Evolutionary conservation across 2,888 invertebrate species (phyloP), one percentile per base, ranked within the genome.

Genomic region (Limnephilus lunatus): DNA sequence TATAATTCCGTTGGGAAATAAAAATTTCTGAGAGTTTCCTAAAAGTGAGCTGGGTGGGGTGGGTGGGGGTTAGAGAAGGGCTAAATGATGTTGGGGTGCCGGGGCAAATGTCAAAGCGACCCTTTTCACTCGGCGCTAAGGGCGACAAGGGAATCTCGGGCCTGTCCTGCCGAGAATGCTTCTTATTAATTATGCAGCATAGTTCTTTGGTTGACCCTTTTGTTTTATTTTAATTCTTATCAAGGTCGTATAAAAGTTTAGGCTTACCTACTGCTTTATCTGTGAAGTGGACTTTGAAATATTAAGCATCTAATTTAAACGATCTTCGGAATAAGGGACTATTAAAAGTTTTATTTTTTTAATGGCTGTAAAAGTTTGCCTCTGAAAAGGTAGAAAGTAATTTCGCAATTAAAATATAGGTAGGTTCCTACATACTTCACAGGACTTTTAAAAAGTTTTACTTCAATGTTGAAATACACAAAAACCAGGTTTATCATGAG

Each of bases 51-150:
- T 19, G 53, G 53, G 15, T 15, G 19, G 19, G 53, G 2, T 5
- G 19, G 68, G 68, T 0, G 68, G 25, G n/a, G 25, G 68, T 68
- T 5, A 7, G 25, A 68, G 68, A 19, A n/a, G 83, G 83, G 32
- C 39, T 83, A 83, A 83, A 83, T 83, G 83, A 83, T 83, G 83
- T 83, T 83, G 35, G 83, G 83, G 83, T 35, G 83, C 83, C 83
- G n/a, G 35, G 35, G 83, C 83, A 83, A 83, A 83, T 83, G 83
- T 83, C 83, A 83, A 25, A 83, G 35, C 39, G 83, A 83, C 83
- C 83, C 83, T 83, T 68, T 83, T 83, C 83, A n/a, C 83, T 83
- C 39, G 35, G 32, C 83, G 32, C 83, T 83, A 35, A 83, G 83
- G 83, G 32, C 39, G 68, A 83, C 35, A 39, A 39, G 83, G 35